phyloP scores from a whole-genome alignment of 2,113 vertebrate species.

The Gobiocypris rarus region DNA sequence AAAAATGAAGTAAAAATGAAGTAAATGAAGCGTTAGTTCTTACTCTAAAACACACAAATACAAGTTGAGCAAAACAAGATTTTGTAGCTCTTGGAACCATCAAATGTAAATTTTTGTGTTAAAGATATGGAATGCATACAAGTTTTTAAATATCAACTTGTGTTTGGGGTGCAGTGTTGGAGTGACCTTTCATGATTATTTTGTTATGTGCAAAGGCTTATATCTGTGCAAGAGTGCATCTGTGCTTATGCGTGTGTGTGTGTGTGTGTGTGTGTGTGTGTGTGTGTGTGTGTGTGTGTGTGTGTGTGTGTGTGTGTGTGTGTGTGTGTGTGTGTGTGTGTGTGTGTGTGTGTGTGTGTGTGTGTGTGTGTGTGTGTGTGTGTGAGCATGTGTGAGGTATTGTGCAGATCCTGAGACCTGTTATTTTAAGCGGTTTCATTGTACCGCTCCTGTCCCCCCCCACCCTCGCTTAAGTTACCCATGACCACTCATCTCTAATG shows the following conservation, averaged over 20 bases:
- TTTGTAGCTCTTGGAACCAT: neutral
- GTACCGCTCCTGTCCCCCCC: neutral
- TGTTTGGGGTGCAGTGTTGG: neutral
- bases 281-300: neutral
- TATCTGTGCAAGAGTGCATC: neutral
- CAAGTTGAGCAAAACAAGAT: too few relatives aligned
- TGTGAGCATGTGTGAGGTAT: neutral
- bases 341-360: neutral
- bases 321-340: neutral
- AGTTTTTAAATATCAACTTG: neutral
- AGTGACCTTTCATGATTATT: neutral
- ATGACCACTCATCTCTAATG: neutral
- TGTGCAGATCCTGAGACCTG: neutral
- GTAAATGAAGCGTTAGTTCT: neutral
- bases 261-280: neutral
- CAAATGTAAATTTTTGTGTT: neutral
- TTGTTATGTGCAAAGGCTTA: neutral
- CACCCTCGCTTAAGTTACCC: neutral
- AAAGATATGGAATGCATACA: neutral
- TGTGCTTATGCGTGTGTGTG: neutral
- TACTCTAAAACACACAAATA: neutral
- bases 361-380: neutral
- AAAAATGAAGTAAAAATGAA: too few relatives aligned
- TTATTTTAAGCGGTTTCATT: conserved; percentile 23
- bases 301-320: neutral